Evolutionary conservation across 2,888 invertebrate species (phyloP), one percentile per base, ranked within the genome.

Genomic region (Ophraella communa): DNA sequence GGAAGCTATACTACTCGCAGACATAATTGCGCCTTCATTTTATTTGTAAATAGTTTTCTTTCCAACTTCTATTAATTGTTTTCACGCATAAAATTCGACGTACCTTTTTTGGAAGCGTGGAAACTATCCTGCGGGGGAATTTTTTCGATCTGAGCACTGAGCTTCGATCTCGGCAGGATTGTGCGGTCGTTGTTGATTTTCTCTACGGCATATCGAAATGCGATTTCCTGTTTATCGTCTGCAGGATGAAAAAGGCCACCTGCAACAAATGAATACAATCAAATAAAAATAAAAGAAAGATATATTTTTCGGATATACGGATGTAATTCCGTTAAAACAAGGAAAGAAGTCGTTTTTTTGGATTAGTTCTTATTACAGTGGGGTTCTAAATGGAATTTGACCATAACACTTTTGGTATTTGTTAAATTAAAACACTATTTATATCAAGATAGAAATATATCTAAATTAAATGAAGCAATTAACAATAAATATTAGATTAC

Each of bases 101-200:
- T 82, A 96, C 96, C 95, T 88, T 94, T 88, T 84, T 95, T 95
- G 17, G 95, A 94, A 55, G 96, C 95, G 80, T 94, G 94, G 80
- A 96, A 96, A 81, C 95, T 96, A 82, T 96, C 96, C 78, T 94
- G 93, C 0, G 94, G 92, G 53, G 92, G 92, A 78, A 96, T 92
- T 75, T 91, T 90, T 83, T 95, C 95, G 65, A 96, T 92, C 85
- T 95, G 94, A 27, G 93, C 94, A 66, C 92, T 89, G 58, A 97
- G 85, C 77, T 93, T 91, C n/a, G 95, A 94, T 77, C 94, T 85
- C 23, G 93, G 92, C 76, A 95, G 83, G 74, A 95, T 90, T 57
- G 90, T 87, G 68, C 92, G 86, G 82, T 94, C 94, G 33, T 90
- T 87, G 83, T 95, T 96, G 77, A 95, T 94, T 79, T 92, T 88